Base-by-base conservation (phyloP, 2,113 vertebrate species). In the Prunella himalayana region DNA sequence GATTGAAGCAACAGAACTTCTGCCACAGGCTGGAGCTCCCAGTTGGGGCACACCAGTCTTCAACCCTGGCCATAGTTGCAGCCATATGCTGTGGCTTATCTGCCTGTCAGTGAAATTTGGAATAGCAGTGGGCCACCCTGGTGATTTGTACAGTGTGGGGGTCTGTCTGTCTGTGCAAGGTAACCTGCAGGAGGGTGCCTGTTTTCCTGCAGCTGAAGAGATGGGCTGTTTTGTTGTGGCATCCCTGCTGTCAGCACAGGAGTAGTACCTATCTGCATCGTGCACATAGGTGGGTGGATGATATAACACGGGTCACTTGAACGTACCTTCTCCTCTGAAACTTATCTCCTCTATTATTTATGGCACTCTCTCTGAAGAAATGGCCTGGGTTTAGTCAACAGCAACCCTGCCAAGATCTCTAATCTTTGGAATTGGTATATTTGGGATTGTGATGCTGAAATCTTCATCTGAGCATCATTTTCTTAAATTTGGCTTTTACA, bases 401-500 rank as follows among this genome's bases (percentile, higher is more conserved):
- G 13, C n/a, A 90, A 37, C 50, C 51, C 47, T 86, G 88, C 56
- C 79, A 93, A 77, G 82, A 81, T 68, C 24, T 78, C 33, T 44
- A 2, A 28, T 85, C 66, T 90, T 92, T 91, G 79, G 35, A 37
- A 27, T 28, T 51, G 60, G 24, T 73, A 3, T 90, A 49, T 88
- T 95, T 95, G 82, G 68, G 72, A 81, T 86, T 78, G 64, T 60
- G 82, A 83, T 59, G 61, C 61, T 64, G 71, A 80, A 92, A 93
- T 76, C 84, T 92, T 93, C 68, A 71, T 93, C 82, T 90, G 41
- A 95, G 65, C 90, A 93, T 93, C 50, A 78, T 80, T 96, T 97
- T 93, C 64, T 93, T 86, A 88, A 94, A 86, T 90, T 95, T 95
- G 92, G 77, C 92, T 95, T 94, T 95, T 92, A 50, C 15, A 92